A percentile compares a stretch with the other conserved stretches of the same genome.
Evolutionary conservation across 2,797 vertebrate genomes (phyloP).

Genomic region (Malacoraja senta): DNA sequence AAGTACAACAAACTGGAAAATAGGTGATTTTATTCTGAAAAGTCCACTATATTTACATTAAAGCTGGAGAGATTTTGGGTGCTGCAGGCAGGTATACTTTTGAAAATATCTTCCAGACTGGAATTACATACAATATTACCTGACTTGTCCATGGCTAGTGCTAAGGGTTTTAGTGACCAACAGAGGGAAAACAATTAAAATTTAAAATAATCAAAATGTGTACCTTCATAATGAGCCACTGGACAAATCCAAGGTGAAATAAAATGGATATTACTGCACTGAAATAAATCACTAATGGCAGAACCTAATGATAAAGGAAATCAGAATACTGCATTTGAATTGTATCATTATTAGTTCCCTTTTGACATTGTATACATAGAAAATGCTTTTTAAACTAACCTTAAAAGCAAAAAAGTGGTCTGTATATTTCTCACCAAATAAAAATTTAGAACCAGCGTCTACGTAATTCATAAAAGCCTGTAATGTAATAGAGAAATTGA

Average conservation of each 20-base stretch:
- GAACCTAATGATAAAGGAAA: slow-evolving; percentile 56
- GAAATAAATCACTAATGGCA: slow-evolving; percentile 76
- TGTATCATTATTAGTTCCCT: slow-evolving; percentile 20
- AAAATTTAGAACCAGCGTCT: slow-evolving; percentile 66
- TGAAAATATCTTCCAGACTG: not conserved
- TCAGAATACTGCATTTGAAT: slow-evolving; percentile 38
- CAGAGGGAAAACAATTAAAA: not conserved
- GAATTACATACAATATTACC: not conserved
- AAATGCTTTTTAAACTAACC: slow-evolving; percentile 52
- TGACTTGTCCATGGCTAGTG: not conserved
- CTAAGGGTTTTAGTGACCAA: not conserved
- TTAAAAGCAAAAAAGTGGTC: slow-evolving; percentile 77
- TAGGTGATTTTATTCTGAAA: not conserved
- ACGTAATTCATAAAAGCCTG: slow-evolving; percentile 69
- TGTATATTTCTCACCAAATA: slow-evolving; percentile 70
- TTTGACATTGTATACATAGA: slow-evolving; percentile 38
- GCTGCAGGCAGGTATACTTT: not conserved
- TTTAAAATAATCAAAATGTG: slow-evolving; percentile 2
- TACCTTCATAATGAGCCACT: slow-evolving; percentile 78
- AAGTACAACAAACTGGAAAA: not conserved
- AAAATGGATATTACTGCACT: slow-evolving; percentile 73
- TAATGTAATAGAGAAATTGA: slow-evolving; percentile 27
- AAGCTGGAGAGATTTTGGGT: not conserved
- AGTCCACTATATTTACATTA: not conserved
- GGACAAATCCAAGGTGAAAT: slow-evolving; percentile 71